phyloP scores from a whole-genome alignment of 2,888 invertebrate genomes.

The Phania funesta region DNA sequence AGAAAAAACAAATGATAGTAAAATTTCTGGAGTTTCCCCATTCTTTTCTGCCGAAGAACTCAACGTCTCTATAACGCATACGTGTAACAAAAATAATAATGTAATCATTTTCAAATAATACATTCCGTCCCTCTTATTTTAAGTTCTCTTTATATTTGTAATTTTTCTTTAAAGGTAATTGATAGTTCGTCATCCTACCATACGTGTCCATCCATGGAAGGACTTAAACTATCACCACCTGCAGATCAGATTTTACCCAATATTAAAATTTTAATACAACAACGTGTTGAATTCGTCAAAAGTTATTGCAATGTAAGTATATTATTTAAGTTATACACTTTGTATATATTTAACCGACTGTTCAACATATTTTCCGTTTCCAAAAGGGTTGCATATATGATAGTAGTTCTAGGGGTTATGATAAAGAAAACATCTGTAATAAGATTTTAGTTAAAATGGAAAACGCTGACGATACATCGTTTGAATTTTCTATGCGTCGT shows the following conservation, averaged over 20 bases:
- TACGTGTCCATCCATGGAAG: conserved; percentile 78
- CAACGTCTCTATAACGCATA: conserved; percentile 75
- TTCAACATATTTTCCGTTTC: conserved; percentile 11
- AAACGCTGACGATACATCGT: conserved; percentile 76
- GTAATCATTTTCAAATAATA: conserved; percentile 11
- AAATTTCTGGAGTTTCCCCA: conserved; percentile 87
- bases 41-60: conserved; percentile 87
- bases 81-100: conserved; percentile 72
- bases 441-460: conserved; percentile 75
- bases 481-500: conserved; percentile 79
- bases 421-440: conserved; percentile 77
- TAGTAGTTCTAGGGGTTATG: conserved; percentile 59
- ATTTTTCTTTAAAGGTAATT: conserved; percentile 69
- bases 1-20: conserved; percentile 80
- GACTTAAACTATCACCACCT: conserved; percentile 74
- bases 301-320: conserved; percentile 75
- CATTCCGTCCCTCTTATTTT: neutral
- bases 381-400: conserved; percentile 76
- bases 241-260: conserved; percentile 46
- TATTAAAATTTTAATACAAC: conserved; percentile 57
- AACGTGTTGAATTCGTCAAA: conserved; percentile 72
- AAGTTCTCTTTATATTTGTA: conserved; percentile 31
- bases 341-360: neutral
- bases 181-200: conserved; percentile 79
- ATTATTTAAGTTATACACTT: neutral